Evolutionary conservation across 1,140 invertebrate genomes (phyloP).

Genomic region (Caerostris extrusa): DNA sequence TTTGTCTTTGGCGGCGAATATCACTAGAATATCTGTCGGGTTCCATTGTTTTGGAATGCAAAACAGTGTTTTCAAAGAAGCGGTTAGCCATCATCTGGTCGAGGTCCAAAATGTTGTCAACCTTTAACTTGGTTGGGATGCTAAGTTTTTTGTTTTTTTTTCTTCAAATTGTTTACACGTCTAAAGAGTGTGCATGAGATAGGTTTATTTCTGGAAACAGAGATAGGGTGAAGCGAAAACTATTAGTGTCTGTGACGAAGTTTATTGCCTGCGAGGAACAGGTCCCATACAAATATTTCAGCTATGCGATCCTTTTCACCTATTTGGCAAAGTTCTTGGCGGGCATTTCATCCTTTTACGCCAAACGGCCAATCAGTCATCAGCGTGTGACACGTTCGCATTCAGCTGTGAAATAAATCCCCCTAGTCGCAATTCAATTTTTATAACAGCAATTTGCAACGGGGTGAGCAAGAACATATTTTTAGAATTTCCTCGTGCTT

Average conservation of each 20-base stretch:
- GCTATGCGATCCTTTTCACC: conserved; percentile 24
- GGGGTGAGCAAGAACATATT: background rate
- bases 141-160: background rate
- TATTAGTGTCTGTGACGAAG: conserved; percentile 55
- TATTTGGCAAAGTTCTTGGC: conserved; percentile 16
- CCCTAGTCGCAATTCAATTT: conserved; percentile 3
- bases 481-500: background rate
- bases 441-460: conserved; percentile 29
- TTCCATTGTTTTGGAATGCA: conserved; percentile 41
- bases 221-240: conserved; percentile 38
- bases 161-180: conserved; percentile 33
- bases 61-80: background rate
- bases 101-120: conserved; percentile 64
- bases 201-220: conserved; percentile 59
- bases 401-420: conserved; percentile 19
- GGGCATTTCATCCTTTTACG: background rate
- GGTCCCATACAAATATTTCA: conserved; percentile 52
- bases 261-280: conserved; percentile 64
- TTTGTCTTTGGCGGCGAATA: background rate
- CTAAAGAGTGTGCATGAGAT: conserved; percentile 42
- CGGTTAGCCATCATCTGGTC: background rate
- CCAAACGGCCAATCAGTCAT: background rate
- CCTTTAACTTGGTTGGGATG: conserved; percentile 29
- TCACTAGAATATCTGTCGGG: background rate
- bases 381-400: conserved; percentile 2